Evolutionary conservation across 1,140 invertebrate species (phyloP), one percentile per base, ranked within the genome.

Genomic region (Pissodes strobi): DNA sequence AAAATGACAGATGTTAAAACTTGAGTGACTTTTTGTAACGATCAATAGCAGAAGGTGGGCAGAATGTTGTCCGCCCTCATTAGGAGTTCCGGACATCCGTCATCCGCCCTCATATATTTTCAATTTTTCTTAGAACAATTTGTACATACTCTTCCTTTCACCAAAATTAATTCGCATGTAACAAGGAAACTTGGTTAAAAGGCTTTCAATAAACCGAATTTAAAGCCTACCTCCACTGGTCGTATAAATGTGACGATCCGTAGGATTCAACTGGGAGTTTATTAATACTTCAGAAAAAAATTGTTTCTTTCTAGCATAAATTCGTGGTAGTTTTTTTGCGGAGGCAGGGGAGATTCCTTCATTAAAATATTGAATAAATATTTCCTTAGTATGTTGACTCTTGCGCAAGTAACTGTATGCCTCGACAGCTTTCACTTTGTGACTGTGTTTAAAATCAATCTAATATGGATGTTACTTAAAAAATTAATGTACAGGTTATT

Each of bases 301-400:
- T 45, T 45, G 5, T 45, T 13, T 6, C 13, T 45, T 45, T 45
- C 41, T 45, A 45, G 15, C 41, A 15, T 45, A 45, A 45, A 13
- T 34, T 34, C 30, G n/a, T 34, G 58, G 13, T 37, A 51, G 21
- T n/a, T 49, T 49, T 51, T 37, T 61, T 30, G 58, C 58, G 10
- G 58, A n/a, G 23, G 27, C 6, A n/a, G 46, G 45, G n/a, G 46
- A 12, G 43, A 61, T 51, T 51, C 58, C 58, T 18, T 51, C 46
- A 38, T 61, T 30, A 51, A 61, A 61, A 46, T 57, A 57, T 21
- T 57, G 10, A 57, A 48, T 19, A 46, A 57, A 34, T 34, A 34
- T 34, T 34, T 34, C 6, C n/a, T 34, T 34, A 34, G 30, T 34
- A 34, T 34, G 30, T 6, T n/a, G 30, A 34, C 30, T 34, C 30